Conservation (phyloP, 37 sponge, comb jelly and placozoan genomes). For the Amphimedon queenslandica region DNA sequence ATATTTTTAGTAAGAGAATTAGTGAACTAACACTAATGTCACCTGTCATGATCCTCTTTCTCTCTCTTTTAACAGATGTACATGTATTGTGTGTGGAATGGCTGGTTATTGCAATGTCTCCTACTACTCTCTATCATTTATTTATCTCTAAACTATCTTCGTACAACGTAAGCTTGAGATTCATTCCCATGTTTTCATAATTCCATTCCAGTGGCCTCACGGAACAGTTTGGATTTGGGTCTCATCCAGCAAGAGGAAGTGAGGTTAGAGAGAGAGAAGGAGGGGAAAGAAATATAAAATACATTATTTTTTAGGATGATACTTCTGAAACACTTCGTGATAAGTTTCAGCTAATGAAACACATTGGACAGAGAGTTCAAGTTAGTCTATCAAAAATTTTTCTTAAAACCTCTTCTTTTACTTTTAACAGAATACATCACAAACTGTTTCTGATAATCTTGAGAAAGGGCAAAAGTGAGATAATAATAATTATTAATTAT, state of each 20-base stretch:
- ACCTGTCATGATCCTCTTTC: no score
- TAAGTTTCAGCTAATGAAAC: slow-evolving; percentile 59
- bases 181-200: not conserved
- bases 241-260: not conserved
- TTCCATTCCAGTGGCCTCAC: slow-evolving; percentile 42
- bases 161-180: slow-evolving; percentile 31
- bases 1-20: no score
- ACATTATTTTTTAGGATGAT: not conserved
- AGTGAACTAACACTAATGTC: no score
- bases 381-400: slow-evolving; percentile 9
- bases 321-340: slow-evolving; percentile 17
- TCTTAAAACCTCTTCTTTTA: not conserved
- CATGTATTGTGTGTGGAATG: slow-evolving; percentile 77
- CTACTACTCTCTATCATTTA: slow-evolving; percentile 37
- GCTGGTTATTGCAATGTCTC: slow-evolving; percentile 50
- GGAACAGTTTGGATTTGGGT: slow-evolving; percentile 58
- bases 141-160: slow-evolving; percentile 52
- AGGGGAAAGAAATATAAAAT: not conserved
- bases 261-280: not conserved
- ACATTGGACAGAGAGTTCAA: slow-evolving; percentile 56
- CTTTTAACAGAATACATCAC: slow-evolving; percentile 37
- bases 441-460: slow-evolving; percentile 25
- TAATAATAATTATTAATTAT: not conserved
- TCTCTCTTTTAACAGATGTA: slow-evolving; percentile 47
- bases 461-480: slow-evolving; percentile 73